Base-by-base conservation (phyloP, 2,113 vertebrate genomes). In the Colinus virginianus region DNA sequence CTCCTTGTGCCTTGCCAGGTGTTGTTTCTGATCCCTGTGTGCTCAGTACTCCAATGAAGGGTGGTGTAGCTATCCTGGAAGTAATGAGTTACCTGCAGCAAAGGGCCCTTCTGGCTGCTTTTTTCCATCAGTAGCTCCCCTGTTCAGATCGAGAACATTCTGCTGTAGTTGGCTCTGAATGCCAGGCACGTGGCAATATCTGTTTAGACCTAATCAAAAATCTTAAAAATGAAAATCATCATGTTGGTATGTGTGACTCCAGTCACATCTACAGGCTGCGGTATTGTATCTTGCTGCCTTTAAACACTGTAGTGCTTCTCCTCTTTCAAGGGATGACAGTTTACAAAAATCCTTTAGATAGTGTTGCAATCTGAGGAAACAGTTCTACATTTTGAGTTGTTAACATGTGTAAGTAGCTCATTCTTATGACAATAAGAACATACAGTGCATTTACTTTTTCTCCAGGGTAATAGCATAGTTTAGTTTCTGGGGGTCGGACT, bases 151-250 rank as follows among this genome's bases (percentile, higher is more conserved):
- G 25, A 23, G n/a, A 46, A 18, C 15, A 30, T 7, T 40, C 49
- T 12, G 23, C 28, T n/a, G n/a, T 13, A 8, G 32, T 26, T 36
- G 12, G 6, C 28, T 82, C 53, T 30, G 42, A 62, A 13, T 14
- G 43, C 0, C 3, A 53, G 40, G 28, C 20, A 55, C 49, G 9
- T 7, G 0, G 6, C 0, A 3, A 14, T 46, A 13, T 53, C 11
- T 8, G 20, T 9, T 68, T 13, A 36, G 32, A 7, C 48, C 17
- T 28, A 7, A 17, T 32, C 19, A 9, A 23, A 74, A 74, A 30
- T 51, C 68, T 21, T 51, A 38, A 36, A 49, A 38, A 51, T 38
- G 46, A 23, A 53, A 62, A 66, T 32, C 61, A 28, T 53, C 30
- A 1, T 11, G 5, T 11, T 20, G 56, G 36, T 75, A 30, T 42